Evolutionary conservation across 2,888 invertebrate species (phyloP).

Genomic region (Aphidoletes aphidimyza): DNA sequence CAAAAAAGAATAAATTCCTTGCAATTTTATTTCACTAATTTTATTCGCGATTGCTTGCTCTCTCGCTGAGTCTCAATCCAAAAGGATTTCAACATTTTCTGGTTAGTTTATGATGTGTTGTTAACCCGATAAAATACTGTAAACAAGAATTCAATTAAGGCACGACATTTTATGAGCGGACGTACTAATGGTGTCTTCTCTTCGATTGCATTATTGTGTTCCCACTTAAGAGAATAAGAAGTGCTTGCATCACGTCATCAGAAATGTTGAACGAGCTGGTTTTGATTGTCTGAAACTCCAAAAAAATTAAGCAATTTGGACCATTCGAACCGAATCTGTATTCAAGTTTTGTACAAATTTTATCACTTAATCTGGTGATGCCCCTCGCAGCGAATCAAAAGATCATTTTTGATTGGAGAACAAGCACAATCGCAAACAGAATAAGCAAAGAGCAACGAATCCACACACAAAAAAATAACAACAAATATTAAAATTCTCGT

Average conservation of each 20-base stretch:
- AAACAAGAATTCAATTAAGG: constrained; percentile 49
- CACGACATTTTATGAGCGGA: constrained; percentile 20
- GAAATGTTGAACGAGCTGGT: background rate
- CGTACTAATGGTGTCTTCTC: background rate
- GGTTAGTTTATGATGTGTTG: constrained; percentile 42
- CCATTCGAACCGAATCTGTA: background rate
- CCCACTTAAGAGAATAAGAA: background rate
- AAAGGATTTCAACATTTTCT: constrained; percentile 20
- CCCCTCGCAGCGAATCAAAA: background rate
- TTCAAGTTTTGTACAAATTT: background rate
- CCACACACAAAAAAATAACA: background rate
- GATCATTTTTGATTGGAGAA: background rate
- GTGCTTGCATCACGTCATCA: background rate
- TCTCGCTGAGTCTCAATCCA: background rate
- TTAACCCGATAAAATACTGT: constrained; percentile 30
- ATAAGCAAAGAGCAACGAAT: background rate
- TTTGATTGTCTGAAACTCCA: background rate
- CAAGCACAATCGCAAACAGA: too few species aligned
- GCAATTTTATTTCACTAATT: background rate
- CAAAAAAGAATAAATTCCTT: background rate
- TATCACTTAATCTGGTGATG: constrained; percentile 45
- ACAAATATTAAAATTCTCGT: background rate
- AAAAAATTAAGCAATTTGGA: background rate
- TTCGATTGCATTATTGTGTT: background rate
- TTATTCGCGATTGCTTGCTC: too few species aligned